Conservation (phyloP, 37 sponge, comb jelly and placozoan species). For the Chondrilla cf. caribensis region DNA sequence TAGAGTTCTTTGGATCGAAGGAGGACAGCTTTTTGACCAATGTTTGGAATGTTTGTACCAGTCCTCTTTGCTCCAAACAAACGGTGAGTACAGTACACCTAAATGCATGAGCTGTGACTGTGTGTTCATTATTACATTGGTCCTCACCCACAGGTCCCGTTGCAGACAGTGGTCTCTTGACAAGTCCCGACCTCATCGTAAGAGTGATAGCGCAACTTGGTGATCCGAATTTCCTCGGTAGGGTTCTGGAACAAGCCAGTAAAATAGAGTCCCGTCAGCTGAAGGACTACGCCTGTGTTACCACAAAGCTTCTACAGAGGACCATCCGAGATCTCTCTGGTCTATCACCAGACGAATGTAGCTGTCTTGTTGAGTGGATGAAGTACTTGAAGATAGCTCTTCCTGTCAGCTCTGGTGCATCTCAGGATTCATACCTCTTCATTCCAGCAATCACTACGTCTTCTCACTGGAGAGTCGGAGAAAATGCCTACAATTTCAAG, state of each 20-base stretch:
- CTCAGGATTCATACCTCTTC: slow-evolving; percentile 26
- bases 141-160: too few relatives aligned
- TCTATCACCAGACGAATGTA: not conserved
- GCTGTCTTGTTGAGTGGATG: slow-evolving; percentile 45
- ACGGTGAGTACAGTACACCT: not conserved
- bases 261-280: not conserved
- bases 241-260: not conserved
- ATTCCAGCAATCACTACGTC: slow-evolving; percentile 43
- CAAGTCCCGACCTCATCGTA: not conserved
- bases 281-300: not conserved
- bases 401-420: not conserved
- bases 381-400: slow-evolving; percentile 39
- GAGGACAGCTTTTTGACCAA: slow-evolving; percentile 4
- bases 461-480: not conserved
- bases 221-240: not conserved
- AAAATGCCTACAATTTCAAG: not conserved
- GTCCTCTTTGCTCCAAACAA: not conserved
- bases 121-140: too few relatives aligned
- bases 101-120: too few relatives aligned
- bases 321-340: not conserved
- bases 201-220: not conserved
- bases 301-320: not conserved
- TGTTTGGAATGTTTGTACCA: not conserved
- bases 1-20: slow-evolving; percentile 18
- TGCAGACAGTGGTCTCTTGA: not conserved